phyloP scores from a whole-genome alignment of 2,113 vertebrate genomes.

The Zosterops japonicus region DNA sequence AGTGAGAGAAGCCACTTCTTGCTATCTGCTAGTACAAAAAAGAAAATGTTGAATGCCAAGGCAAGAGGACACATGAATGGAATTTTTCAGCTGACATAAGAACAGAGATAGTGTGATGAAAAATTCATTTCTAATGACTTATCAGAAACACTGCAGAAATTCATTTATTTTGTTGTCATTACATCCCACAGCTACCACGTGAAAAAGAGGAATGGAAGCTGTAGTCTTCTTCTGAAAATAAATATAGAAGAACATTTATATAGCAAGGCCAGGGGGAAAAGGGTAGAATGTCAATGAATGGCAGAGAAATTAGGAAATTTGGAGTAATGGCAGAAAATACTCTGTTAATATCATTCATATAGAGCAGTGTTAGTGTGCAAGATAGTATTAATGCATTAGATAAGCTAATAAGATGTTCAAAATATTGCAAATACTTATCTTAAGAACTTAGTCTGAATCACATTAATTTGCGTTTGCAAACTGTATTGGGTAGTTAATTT shows the following conservation, averaged over 20 bases:
- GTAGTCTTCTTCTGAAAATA: not conserved
- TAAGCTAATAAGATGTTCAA: not conserved
- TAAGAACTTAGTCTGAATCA: not conserved
- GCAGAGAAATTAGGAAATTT: not conserved
- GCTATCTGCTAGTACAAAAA: not conserved
- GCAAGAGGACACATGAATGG: not conserved
- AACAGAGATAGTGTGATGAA: not conserved
- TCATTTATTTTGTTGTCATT: not conserved
- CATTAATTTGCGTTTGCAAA: not conserved
- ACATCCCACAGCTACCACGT: not conserved
- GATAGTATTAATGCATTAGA: not conserved
- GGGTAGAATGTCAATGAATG: not conserved
- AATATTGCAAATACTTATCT: not conserved
- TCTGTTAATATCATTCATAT: not conserved
- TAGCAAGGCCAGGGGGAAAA: not conserved
- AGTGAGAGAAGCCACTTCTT: not conserved
- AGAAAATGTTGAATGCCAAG: not conserved
- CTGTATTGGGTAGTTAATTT: not conserved
- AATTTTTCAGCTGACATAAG: not conserved
- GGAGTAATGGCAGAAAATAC: not conserved
- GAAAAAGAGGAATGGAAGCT: not conserved
- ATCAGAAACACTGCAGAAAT: not conserved
- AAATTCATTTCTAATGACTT: not conserved
- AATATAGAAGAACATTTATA: not conserved
- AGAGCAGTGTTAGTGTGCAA: not conserved